A percentile compares a stretch with the other conserved stretches of the same genome.
These are phyloP conservation scores for Drosophila serrata DNA, from an alignment of 1,140 invertebrate genomes.

Conservation along the genomic window DNA sequence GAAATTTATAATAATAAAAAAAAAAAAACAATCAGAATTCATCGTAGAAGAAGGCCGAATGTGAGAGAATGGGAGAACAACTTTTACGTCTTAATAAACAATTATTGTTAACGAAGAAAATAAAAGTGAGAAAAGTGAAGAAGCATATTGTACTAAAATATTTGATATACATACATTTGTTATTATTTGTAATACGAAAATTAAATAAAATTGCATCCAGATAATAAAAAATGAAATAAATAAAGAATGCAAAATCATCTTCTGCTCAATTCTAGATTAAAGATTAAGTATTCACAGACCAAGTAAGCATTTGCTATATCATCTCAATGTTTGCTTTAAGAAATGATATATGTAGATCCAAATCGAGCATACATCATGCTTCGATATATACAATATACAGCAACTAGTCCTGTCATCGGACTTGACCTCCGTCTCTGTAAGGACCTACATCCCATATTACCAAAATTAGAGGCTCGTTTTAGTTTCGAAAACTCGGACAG, in stretches of 20 bases:
- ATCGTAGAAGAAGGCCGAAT: slow-evolving; percentile 42
- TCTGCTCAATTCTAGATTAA: slow-evolving; percentile 39
- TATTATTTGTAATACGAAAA: slow-evolving; percentile 84
- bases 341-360: no score
- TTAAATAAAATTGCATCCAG: slow-evolving; percentile 83
- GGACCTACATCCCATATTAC: neutral
- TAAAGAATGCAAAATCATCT: slow-evolving; percentile 60
- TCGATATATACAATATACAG: no score
- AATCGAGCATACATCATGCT: no score
- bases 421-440: neutral
- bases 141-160: slow-evolving; percentile 83
- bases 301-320: neutral
- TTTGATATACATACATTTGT: slow-evolving; percentile 83
- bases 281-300: neutral
- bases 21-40: slow-evolving; percentile 41
- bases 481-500: neutral
- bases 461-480: neutral
- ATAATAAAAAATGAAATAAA: slow-evolving; percentile 77
- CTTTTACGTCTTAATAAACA: slow-evolving; percentile 80
- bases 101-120: slow-evolving; percentile 79
- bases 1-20: slow-evolving; percentile 38
- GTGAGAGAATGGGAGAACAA: slow-evolving; percentile 53
- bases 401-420: neutral
- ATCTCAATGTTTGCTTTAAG: no score
- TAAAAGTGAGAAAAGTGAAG: slow-evolving; percentile 61